Evolutionary conservation across 1,140 invertebrate genomes (phyloP), one percentile per base, ranked within the genome.

Genomic region (Dryas iulia): DNA sequence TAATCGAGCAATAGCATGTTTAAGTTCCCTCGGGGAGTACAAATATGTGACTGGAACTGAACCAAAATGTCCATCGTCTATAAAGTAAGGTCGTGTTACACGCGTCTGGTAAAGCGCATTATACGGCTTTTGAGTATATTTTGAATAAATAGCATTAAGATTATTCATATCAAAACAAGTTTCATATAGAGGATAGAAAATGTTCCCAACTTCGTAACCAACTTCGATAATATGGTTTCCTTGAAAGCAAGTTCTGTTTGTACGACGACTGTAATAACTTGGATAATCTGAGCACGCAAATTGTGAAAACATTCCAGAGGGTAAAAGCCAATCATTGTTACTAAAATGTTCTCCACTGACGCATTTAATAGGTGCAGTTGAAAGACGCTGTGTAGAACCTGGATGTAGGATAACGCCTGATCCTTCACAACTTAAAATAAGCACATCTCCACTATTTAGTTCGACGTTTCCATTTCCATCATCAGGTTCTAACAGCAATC

Each of bases 101-200:
- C 66, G 81, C 0, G 80, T 84, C 73, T 91, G 89, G 56, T 77
- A 91, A 0, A 76, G 54, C 8, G 87, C 78, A 56, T 91, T 91
- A 33, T 91, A 91, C 1, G 86, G 77, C 57, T 85, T 87, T 52
- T 91, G 89, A 0, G 85, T 83, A 63, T 91, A 91, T 60, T 83
- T 86, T 0, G 86, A 86, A 66, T 91, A 91, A 47, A 91, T 75
- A 21, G 82, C 64, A 56, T 80, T 83, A 0, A 85, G 66, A 14
- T 21, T 65, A 0, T 14, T 21, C 56, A 86, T 76, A 59, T 90
- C 72, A 59, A 91, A 91, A 59, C 89, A 91, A 1, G 86, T 77
- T 63, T 91, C 87, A 33, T 83, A 91, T 12, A 81, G 28, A 1
- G 87, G 80, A 30, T 88, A 86, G 53, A 89, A 89, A 30, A 73